A percentile compares a stretch with the other conserved stretches of the same genome.
These are phyloP conservation scores for Solen grandis DNA, from an alignment of 1,140 invertebrate genomes.

Conservation along the genomic window DNA sequence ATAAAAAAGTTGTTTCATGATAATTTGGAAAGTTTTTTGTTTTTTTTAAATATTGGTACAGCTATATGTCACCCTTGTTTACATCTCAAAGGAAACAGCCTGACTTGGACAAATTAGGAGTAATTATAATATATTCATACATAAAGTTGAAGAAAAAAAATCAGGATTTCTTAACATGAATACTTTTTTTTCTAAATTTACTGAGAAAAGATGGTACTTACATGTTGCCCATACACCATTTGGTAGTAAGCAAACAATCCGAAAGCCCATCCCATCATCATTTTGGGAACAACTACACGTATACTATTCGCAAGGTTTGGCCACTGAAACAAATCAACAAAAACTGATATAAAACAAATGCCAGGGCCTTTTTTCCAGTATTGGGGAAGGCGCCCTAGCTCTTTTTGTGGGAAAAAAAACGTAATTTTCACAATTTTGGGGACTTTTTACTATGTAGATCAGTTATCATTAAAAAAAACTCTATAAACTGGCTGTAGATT, in stretches of 20 bases:
- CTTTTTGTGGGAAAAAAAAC: not conserved
- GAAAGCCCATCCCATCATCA: not conserved
- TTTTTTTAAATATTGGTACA: no score
- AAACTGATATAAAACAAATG: not conserved
- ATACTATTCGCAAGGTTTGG: not conserved
- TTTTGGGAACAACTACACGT: not conserved
- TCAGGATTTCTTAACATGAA: no score
- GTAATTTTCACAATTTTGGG: no score
- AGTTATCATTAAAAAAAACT: no score
- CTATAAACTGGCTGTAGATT: not conserved
- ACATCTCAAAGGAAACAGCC: no score
- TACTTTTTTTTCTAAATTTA: not conserved
- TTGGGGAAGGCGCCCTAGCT: not conserved
- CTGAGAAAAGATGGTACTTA: not conserved
- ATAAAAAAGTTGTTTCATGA: no score
- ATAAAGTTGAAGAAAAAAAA: no score
- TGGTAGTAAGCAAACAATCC: not conserved
- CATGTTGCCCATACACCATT: not conserved
- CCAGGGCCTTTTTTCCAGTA: not conserved
- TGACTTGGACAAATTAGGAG: no score
- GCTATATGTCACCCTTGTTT: no score
- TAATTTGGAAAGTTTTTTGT: no score
- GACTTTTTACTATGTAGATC: no score
- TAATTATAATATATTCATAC: not conserved
- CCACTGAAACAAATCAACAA: slow-evolving; percentile 30